Base-by-base conservation (phyloP, 1,140 invertebrate genomes). In the Geopemphigus sp. region DNA sequence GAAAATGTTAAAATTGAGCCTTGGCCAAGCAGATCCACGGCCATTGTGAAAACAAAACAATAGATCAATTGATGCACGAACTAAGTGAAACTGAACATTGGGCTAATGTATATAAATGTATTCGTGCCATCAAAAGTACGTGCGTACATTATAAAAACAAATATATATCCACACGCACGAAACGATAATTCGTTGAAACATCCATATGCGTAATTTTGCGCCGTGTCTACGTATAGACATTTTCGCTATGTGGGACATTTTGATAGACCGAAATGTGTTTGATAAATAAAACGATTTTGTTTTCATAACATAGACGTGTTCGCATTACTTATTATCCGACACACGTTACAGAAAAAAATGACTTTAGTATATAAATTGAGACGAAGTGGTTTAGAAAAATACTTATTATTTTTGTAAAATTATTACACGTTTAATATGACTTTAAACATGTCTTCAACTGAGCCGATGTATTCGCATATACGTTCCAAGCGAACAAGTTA, bases 21-120 rank as follows among this genome's bases (percentile, higher is more conserved):
- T 73, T 73, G 70, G 50, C 53, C 53, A 14, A 24, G 50, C 70
- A 73, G 70, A 73, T 73, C 70, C 53, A 50, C n/a, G 19, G 53
- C 70, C 70, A 73, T 73, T 73, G 70, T 50, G 70, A 54, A 73
- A 56, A 73, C 70, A 73, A 73, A 56, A 73, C 70, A 73, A 73
- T 73, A 56, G 70, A 73, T 56, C 70, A 56, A 56, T 73, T 56
- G 70, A 73, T 73, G 70, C 70, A 53, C 70, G 26, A 73, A 73
- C 70, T 56, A 56, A 73, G 70, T 73, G 53, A 73, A 73, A 73
- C 70, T 26, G 50, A 73, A 54, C 70, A 57, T 73, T 68, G 47
- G 39, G 14, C 2, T 17, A 68, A 68, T 26, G 45, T 45, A 47
- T 66, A 66, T n/a, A 39, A 26, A 39, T 39, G 29, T 39, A 66